A percentile compares a stretch with the other conserved stretches of the same genome.
Evolutionary conservation across 2,888 invertebrate genomes (phyloP).

Genomic region (Pogonocherus hispidulus): DNA sequence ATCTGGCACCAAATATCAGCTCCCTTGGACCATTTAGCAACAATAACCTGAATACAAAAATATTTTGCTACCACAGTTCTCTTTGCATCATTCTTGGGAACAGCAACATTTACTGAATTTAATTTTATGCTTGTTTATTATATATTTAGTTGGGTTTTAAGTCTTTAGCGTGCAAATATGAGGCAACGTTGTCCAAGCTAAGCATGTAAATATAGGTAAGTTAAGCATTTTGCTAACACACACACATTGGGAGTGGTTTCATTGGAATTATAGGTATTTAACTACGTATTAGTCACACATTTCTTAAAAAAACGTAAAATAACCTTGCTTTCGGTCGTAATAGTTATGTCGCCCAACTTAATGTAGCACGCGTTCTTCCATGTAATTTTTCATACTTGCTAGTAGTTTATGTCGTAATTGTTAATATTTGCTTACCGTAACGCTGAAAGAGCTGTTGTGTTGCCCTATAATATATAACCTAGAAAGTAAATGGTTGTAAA

Average conservation of each 20-base stretch:
- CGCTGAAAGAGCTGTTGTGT: constrained; percentile 12
- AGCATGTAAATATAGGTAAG: neutral
- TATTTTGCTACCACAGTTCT: too few relatives aligned
- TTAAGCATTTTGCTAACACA: neutral
- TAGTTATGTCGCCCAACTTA: constrained; percentile 6
- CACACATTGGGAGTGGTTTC: neutral
- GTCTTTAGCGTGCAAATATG: too few relatives aligned
- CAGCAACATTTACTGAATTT: too few relatives aligned
- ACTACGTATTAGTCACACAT: constrained; percentile 15
- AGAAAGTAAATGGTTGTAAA: constrained; percentile 18
- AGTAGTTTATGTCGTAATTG: constrained; percentile 10
- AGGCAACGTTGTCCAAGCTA: neutral
- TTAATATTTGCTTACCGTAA: constrained; percentile 22
- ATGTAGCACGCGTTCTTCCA: constrained; percentile 13
- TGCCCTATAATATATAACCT: constrained; percentile 10
- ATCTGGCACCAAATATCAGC: too few relatives aligned
- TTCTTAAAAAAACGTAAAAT: constrained; percentile 10
- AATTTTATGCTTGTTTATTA: too few relatives aligned
- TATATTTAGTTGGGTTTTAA: too few relatives aligned
- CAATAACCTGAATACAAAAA: too few relatives aligned
- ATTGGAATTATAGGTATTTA: constrained; percentile 10
- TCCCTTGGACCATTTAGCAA: too few relatives aligned
- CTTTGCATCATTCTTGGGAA: too few relatives aligned
- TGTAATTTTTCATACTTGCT: constrained; percentile 13
- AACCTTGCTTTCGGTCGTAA: constrained; percentile 14